phyloP scores from a whole-genome alignment of 2,113 vertebrate genomes.

The Orthochromis malagaraziensis region DNA sequence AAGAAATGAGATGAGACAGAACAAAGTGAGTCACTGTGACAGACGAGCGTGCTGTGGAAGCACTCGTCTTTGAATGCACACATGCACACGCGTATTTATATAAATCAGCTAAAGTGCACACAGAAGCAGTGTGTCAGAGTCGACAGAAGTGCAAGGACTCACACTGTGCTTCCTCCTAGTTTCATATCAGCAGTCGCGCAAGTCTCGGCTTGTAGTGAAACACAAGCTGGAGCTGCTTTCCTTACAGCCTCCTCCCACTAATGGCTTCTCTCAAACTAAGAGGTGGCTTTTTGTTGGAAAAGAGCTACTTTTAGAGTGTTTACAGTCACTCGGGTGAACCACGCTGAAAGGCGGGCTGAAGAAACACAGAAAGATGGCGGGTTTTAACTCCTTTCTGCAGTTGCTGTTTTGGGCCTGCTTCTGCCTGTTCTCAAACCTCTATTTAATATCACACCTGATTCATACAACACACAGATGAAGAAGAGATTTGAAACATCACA shows the following conservation, averaged over 20 bases:
- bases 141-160: neutral
- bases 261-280: neutral
- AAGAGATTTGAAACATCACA: neutral
- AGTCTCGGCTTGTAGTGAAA: constrained; percentile 13
- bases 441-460: neutral
- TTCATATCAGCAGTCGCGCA: neutral
- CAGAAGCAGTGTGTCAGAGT: neutral
- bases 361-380: neutral
- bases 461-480: neutral
- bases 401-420: neutral
- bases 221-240: neutral
- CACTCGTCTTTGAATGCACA: neutral
- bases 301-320: neutral
- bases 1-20: neutral
- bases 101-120: neutral
- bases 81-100: neutral
- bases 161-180: neutral
- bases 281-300: neutral
- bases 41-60: neutral
- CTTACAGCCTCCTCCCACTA: neutral
- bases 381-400: neutral
- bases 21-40: neutral
- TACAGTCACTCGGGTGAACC: neutral
- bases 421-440: neutral
- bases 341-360: neutral